These are phyloP conservation scores for Meganola albula DNA, from an alignment of 2,888 invertebrate genomes.

Conservation along the genomic window DNA sequence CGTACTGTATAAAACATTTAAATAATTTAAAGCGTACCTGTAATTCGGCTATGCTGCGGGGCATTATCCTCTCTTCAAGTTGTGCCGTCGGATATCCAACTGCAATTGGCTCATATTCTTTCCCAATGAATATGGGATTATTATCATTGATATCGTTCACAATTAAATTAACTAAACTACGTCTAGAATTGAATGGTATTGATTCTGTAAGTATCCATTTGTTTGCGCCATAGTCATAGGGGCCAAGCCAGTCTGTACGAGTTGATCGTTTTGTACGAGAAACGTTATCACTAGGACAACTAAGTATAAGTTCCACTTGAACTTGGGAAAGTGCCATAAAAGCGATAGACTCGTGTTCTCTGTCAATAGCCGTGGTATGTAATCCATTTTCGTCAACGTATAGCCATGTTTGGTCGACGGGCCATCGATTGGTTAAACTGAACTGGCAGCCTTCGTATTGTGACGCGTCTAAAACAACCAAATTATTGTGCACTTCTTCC, in stretches of 20 bases:
- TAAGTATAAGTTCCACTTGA: constrained; percentile 59
- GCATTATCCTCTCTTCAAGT: constrained; percentile 53
- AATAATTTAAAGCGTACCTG: constrained; percentile 46
- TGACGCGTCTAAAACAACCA: constrained; percentile 42
- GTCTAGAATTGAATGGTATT: constrained; percentile 50
- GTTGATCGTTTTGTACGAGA: constrained; percentile 45
- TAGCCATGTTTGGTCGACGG: constrained; percentile 55
- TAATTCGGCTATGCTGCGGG: constrained; percentile 60
- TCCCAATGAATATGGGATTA: constrained; percentile 58
- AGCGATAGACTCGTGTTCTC: constrained; percentile 65
- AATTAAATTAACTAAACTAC: constrained; percentile 65
- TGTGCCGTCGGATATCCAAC: constrained; percentile 67
- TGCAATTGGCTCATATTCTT: constrained; percentile 49
- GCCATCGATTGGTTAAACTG: constrained; percentile 56
- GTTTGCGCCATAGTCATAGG: constrained; percentile 54
- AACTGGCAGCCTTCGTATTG: constrained; percentile 46
- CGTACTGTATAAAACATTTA: constrained; percentile 15
- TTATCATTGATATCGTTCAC: constrained; percentile 77
- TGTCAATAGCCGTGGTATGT: constrained; percentile 54
- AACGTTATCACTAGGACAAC: constrained; percentile 41
- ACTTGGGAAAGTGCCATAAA: constrained; percentile 69
- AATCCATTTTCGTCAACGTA: constrained; percentile 56
- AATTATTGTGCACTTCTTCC: constrained; percentile 48
- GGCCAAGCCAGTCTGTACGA: constrained; percentile 37
- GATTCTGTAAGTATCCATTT: constrained; percentile 62